Conservation (phyloP, 1,140 invertebrate species). For the Carposina sasakii region DNA sequence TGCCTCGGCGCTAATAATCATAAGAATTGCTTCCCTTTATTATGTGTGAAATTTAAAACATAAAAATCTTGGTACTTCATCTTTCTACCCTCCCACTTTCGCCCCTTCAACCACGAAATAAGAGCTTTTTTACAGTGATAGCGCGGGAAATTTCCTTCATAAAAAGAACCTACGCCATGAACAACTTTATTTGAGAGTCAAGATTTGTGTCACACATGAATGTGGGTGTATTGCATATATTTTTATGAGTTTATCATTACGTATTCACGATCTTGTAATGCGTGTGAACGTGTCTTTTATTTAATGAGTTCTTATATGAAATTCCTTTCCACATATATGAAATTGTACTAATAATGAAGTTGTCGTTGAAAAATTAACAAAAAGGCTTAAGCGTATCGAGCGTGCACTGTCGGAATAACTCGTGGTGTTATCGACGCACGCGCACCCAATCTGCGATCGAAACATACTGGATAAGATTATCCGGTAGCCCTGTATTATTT, state of each 20-base stretch:
- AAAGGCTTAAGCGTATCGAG: conserved; percentile 60
- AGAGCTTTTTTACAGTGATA: conserved; percentile 27
- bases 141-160: conserved; percentile 24
- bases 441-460: conserved; percentile 69
- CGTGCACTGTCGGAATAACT: conserved; percentile 63
- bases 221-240: conserved; percentile 39
- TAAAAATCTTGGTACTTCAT: conserved; percentile 41
- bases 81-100: conserved; percentile 16
- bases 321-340: conserved; percentile 4
- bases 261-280: conserved; percentile 37
- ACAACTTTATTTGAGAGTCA: conserved; percentile 33
- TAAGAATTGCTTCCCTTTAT: conserved; percentile 69
- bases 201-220: conserved; percentile 35
- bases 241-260: conserved; percentile 49
- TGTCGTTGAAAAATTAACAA: conserved; percentile 60
- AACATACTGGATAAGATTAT: conserved; percentile 71
- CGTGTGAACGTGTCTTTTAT: conserved; percentile 18
- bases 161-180: conserved; percentile 36
- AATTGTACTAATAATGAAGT: conserved; percentile 62
- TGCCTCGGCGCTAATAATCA: conserved; percentile 69
- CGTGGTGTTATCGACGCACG: conserved; percentile 66
- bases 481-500: conserved; percentile 71
- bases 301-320: conserved; percentile 4
- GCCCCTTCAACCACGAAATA: conserved; percentile 23
- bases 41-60: conserved; percentile 67